These are phyloP conservation scores for Choloepus didactylus DNA, from an alignment of 2,797 vertebrate species.

Conservation along the genomic window DNA sequence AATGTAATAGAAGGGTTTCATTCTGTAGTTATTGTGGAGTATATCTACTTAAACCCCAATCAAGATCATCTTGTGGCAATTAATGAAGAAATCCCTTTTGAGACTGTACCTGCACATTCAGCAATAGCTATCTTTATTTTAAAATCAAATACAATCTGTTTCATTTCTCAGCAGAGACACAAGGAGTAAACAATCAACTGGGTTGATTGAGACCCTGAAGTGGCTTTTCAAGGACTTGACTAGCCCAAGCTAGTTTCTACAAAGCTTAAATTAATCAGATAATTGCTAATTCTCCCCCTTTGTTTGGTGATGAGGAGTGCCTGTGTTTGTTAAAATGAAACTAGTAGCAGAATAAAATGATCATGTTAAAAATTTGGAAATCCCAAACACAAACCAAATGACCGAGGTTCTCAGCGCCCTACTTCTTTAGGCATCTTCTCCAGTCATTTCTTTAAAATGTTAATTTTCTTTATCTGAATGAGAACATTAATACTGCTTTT, in stretches of 20 bases:
- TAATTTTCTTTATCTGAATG: constrained; percentile 50
- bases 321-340: constrained; percentile 69
- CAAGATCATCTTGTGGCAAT: constrained; percentile 4
- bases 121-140: constrained; percentile 34
- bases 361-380: constrained; percentile 14
- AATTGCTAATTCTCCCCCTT: constrained; percentile 78
- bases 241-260: constrained; percentile 75
- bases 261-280: constrained; percentile 79
- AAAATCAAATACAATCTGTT: constrained; percentile 56
- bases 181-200: constrained; percentile 77
- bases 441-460: constrained; percentile 2
- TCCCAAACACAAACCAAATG: constrained; percentile 37
- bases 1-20: not conserved
- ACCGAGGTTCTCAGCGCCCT: not conserved
- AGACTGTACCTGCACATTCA: constrained; percentile 37
- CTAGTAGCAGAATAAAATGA: constrained; percentile 65
- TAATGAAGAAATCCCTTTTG: constrained; percentile 55
- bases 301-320: constrained; percentile 70
- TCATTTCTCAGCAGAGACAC: constrained; percentile 65
- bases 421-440: constrained; percentile 18
- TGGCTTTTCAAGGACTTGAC: constrained; percentile 79
- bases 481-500: not conserved
- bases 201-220: constrained; percentile 78
- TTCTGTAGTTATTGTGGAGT: not conserved
- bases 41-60: not conserved